These are phyloP conservation scores for Ectemnius continuus DNA, from an alignment of 2,888 invertebrate species.

Conservation along the genomic window DNA sequence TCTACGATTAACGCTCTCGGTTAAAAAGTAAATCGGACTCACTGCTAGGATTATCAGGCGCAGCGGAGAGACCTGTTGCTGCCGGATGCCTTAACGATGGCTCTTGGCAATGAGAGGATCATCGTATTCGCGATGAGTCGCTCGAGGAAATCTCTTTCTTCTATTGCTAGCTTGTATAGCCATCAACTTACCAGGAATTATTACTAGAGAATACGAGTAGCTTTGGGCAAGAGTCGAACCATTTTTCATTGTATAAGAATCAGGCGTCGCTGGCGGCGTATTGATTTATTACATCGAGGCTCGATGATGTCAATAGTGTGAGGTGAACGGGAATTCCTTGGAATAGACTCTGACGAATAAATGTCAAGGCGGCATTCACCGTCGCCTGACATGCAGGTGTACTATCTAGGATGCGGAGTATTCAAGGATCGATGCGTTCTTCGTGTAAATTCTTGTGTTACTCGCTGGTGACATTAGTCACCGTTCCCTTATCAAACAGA, in stretches of 20 bases:
- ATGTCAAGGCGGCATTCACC: slow-evolving; percentile 27
- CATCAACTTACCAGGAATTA: slow-evolving; percentile 29
- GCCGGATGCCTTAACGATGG: slow-evolving; percentile 28
- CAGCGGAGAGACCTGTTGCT: background rate
- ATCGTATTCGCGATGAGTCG: slow-evolving; percentile 18
- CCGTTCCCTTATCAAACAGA: too few species aligned
- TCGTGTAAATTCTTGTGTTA: too few species aligned
- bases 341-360: slow-evolving; percentile 27
- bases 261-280: background rate
- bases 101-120: slow-evolving; percentile 14
- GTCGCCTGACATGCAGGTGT: background rate
- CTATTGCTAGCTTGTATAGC: slow-evolving; percentile 4
- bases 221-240: slow-evolving; percentile 14
- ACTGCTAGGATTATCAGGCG: slow-evolving; percentile 13
- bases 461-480: too few species aligned
- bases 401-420: background rate
- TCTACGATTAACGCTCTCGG: too few species aligned
- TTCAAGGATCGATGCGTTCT: background rate
- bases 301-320: slow-evolving; percentile 40
- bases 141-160: slow-evolving; percentile 29
- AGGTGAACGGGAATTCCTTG: slow-evolving; percentile 38
- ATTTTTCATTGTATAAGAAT: background rate
- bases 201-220: slow-evolving; percentile 18
- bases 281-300: slow-evolving; percentile 13
- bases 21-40: slow-evolving; percentile 39